phyloP scores from a whole-genome alignment of 1,140 invertebrate genomes.

The Chrysomallon squamiferum region DNA sequence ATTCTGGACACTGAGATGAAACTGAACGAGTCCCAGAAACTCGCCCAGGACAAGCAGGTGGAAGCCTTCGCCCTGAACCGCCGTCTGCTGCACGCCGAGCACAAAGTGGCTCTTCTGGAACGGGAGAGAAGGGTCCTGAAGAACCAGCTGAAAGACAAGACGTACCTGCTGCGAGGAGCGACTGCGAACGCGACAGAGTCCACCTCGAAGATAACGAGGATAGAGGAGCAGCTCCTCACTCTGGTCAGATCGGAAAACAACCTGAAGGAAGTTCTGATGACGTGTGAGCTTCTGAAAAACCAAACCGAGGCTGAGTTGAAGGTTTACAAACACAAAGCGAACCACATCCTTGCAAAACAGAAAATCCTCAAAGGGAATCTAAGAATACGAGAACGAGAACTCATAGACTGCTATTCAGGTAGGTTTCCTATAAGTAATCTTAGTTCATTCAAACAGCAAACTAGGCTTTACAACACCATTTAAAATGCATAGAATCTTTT shows the following conservation, averaged over 20 bases:
- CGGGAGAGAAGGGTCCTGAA: slow-evolving; percentile 41
- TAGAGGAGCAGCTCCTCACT: slow-evolving; percentile 32
- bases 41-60: slow-evolving; percentile 27
- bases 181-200: slow-evolving; percentile 18
- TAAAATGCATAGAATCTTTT: too few species aligned
- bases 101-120: slow-evolving; percentile 30
- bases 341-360: slow-evolving; percentile 17
- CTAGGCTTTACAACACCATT: too few species aligned
- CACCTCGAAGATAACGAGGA: slow-evolving; percentile 18
- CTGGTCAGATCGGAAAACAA: slow-evolving; percentile 42
- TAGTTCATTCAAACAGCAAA: too few species aligned
- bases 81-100: slow-evolving; percentile 36
- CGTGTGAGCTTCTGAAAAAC: slow-evolving; percentile 28
- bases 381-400: slow-evolving; percentile 31
- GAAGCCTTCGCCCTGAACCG: slow-evolving; percentile 29
- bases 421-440: slow-evolving; percentile 14
- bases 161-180: slow-evolving; percentile 23
- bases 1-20: slow-evolving; percentile 29
- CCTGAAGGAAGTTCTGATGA: slow-evolving; percentile 39
- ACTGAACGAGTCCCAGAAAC: slow-evolving; percentile 34
- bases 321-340: slow-evolving; percentile 19
- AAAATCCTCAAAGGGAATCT: slow-evolving; percentile 16
- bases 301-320: slow-evolving; percentile 14
- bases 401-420: slow-evolving; percentile 46
- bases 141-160: slow-evolving; percentile 42